Evolutionary conservation across 2,888 invertebrate species (phyloP).

Genomic region (Cordilura impudica): DNA sequence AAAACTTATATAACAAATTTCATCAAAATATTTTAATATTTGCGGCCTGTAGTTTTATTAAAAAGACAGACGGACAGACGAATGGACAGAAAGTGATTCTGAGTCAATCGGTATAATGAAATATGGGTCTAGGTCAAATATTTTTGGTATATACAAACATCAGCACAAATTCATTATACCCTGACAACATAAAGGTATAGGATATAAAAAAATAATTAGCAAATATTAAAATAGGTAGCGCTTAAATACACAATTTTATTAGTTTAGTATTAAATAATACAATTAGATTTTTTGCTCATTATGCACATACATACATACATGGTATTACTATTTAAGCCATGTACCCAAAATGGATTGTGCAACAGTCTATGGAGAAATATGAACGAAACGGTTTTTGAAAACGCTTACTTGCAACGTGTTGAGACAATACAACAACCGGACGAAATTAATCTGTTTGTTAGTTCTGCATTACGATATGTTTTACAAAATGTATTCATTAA

Average conservation of each 20-base stretch:
- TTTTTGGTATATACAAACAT: no score
- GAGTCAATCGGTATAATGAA: no score
- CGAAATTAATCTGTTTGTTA: conserved; percentile 64
- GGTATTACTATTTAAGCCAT: conserved; percentile 12
- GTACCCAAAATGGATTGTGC: background rate
- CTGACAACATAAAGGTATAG: no score
- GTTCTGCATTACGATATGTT: conserved; percentile 64
- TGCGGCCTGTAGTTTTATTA: no score
- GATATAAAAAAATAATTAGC: background rate
- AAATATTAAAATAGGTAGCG: conserved; percentile 19
- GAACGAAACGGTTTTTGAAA: conserved; percentile 28
- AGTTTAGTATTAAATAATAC: background rate
- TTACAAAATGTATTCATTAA: conserved; percentile 67
- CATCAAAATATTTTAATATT: no score
- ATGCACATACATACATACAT: conserved; percentile 52
- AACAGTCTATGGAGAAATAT: conserved; percentile 15
- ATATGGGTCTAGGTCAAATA: no score
- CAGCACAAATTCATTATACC: no score
- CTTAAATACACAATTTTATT: conserved; percentile 6
- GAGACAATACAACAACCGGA: conserved; percentile 62
- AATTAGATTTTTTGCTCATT: background rate
- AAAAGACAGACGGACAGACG: no score
- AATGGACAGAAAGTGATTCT: no score
- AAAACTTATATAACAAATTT: no score
- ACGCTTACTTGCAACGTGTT: conserved; percentile 52